Base-by-base conservation (phyloP, 2,888 invertebrate species). In the Cantharis nigra region DNA sequence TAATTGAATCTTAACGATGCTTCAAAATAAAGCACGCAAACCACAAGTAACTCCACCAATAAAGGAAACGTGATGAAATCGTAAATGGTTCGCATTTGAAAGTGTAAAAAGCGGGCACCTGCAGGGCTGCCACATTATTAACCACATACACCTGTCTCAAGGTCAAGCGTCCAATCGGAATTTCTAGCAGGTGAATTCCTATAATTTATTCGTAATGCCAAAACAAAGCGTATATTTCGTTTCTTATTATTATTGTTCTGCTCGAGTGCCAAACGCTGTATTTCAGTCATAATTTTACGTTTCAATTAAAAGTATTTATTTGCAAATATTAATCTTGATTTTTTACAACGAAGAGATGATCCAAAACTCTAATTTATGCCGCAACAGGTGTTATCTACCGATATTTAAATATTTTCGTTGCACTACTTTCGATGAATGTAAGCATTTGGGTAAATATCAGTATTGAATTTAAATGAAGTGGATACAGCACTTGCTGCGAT, bases 101-200 rank as follows among this genome's bases (percentile, higher is more conserved):
- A 79, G 81, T 81, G 81, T 80, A 82, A 82, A 82, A 82, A 81
- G 80, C 79, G 80, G 80, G 80, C 82, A 82, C 82, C 82, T 82
- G 82, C 80, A 80, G 81, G 81, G 79, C 80, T 82, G 78, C 78
- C 80, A 82, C 79, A 79, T 82, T 80, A 80, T 79, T 76, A 78
- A 79, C 77, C 74, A 75, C 78, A 77, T 78, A 75, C 84, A 85
- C 85, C 84, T 84, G 85, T 84, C 82, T 74, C 84, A 84, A 85
- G 85, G 85, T 84, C 85, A 83, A 82, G 82, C 81, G 82, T 80
- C 81, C 83, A 83, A 84, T 83, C 79, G 83, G 84, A 83, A 84
- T 84, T 83, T 80, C 79, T 80, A 82, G 84, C 84, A 85, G 85
- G 85, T 85, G 85, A 82, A 84, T 84, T 83, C 78, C 74, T 79